Conservation (phyloP, 2,888 invertebrate genomes). For the Nezara viridula region DNA sequence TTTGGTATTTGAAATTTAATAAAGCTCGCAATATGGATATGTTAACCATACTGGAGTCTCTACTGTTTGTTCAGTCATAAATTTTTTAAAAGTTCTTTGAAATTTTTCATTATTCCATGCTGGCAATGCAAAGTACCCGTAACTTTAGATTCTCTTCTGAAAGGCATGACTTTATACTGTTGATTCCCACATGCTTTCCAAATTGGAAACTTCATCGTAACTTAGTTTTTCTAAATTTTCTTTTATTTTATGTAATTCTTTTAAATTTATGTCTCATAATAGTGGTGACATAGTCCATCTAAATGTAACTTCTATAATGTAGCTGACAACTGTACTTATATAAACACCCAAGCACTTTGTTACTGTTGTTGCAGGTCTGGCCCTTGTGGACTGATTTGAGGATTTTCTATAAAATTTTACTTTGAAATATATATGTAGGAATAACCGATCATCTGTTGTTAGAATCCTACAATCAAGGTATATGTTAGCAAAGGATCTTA, state of each 20-base stretch:
- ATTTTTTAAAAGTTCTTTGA: background rate
- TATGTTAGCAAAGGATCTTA: background rate
- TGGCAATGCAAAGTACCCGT: background rate
- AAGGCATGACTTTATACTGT: background rate
- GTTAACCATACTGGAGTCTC: background rate
- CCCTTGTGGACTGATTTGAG: slow-evolving; percentile 5
- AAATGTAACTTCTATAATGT: background rate
- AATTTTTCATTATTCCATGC: background rate
- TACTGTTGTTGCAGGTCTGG: slow-evolving; percentile 28
- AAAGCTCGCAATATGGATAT: background rate
- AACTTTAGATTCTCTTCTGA: background rate
- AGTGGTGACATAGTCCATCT: background rate
- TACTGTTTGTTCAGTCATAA: background rate
- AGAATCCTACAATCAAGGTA: background rate
- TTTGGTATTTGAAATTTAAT: background rate
- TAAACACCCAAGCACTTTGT: background rate
- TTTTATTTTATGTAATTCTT: background rate
- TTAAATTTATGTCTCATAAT: background rate
- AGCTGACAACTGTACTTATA: background rate
- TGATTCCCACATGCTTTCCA: background rate
- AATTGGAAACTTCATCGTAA: background rate
- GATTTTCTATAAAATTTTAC: background rate
- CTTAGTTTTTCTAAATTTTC: background rate
- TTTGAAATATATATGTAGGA: background rate
- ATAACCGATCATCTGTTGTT: background rate